phyloP scores from a whole-genome alignment of 1,140 invertebrate species.

The Drosophila erecta region DNA sequence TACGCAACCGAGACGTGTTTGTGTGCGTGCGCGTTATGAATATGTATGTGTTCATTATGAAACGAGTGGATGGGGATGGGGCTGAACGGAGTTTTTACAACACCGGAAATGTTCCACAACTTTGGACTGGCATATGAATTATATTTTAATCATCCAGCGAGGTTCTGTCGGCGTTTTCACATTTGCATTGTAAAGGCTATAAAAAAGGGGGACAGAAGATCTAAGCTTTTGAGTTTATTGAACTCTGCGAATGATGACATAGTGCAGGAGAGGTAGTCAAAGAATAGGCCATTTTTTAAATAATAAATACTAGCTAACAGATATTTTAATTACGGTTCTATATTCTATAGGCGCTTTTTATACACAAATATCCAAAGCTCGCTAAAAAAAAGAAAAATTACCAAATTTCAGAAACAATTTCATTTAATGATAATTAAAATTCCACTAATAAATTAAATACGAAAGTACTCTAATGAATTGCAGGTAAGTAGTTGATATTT shows the following conservation, averaged over 20 bases:
- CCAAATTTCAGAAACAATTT: background rate
- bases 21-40: slow-evolving; percentile 64
- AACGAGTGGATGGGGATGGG: slow-evolving; percentile 2
- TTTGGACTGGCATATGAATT: slow-evolving; percentile 62
- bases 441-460: slow-evolving; percentile 18
- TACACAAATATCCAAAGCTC: background rate
- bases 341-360: background rate
- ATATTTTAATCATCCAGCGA: slow-evolving; percentile 60
- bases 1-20: slow-evolving; percentile 8
- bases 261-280: background rate
- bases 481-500: slow-evolving; percentile 24
- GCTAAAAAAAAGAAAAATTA: background rate
- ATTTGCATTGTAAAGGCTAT: slow-evolving; percentile 34
- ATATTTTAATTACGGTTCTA: background rate
- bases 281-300: background rate
- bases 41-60: slow-evolving; percentile 78
- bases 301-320: no score
- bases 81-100: slow-evolving; percentile 56
- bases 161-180: slow-evolving; percentile 22
- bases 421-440: background rate
- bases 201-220: background rate
- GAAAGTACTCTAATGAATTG: slow-evolving; percentile 53
- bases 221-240: slow-evolving; percentile 31
- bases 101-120: slow-evolving; percentile 72
- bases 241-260: slow-evolving; percentile 29